A percentile compares a stretch with the other conserved stretches of the same genome.
phyloP scores from a whole-genome alignment of 2,888 invertebrate genomes.

The Eilema griseolum region DNA sequence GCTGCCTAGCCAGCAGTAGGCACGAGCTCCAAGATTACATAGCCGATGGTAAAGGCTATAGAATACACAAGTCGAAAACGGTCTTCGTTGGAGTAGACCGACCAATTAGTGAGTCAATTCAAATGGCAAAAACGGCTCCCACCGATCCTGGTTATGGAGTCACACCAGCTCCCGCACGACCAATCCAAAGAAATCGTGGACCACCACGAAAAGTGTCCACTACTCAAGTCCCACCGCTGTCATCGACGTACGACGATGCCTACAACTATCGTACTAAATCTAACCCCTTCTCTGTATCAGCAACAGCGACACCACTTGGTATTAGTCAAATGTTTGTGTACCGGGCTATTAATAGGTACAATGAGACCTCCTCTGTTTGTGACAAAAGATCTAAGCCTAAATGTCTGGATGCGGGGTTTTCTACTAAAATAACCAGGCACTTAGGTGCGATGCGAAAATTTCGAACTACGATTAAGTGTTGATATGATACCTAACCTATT shows the following conservation, averaged over 20 bases:
- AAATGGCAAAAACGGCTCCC: conserved; percentile 90
- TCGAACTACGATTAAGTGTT: too few species aligned
- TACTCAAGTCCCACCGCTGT: conserved; percentile 52
- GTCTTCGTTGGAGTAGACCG: conserved; percentile 93
- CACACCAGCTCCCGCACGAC: conserved; percentile 83
- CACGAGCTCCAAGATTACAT: conserved; percentile 96
- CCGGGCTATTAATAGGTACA: too few species aligned
- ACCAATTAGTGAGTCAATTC: conserved; percentile 91
- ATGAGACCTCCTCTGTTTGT: too few species aligned
- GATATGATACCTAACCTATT: too few species aligned
- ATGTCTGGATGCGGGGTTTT: too few species aligned
- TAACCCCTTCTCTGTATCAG: conserved; percentile 67
- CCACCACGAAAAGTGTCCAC: conserved; percentile 71
- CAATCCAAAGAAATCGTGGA: conserved; percentile 64
- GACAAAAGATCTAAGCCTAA: too few species aligned
- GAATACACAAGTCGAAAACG: conserved; percentile 95
- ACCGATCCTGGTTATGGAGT: conserved; percentile 89
- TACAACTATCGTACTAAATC: conserved; percentile 47
- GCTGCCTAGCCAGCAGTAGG: too few species aligned
- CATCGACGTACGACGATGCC: conserved; percentile 45
- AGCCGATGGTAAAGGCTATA: conserved; percentile 93
- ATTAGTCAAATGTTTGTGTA: too few species aligned
- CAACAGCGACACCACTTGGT: conserved; percentile 69
- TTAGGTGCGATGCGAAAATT: too few species aligned
- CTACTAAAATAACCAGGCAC: too few species aligned